Conservation (phyloP, 2,888 invertebrate genomes). For the Drosophila fulvimacula region DNA sequence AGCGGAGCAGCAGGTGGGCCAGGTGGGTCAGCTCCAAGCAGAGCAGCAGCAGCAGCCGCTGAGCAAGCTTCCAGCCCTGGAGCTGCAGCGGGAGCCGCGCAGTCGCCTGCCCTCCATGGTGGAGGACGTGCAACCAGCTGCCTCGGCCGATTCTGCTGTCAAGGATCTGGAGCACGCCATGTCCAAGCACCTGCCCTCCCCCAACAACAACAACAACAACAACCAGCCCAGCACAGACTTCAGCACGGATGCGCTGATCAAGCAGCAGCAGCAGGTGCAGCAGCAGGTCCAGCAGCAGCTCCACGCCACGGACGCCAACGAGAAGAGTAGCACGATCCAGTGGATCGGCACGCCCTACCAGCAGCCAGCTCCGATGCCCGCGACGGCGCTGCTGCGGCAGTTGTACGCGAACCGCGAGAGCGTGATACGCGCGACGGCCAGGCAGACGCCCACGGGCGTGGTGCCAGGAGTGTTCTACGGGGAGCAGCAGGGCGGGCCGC, state of each 20-base stretch:
- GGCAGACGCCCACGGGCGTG: constrained; percentile 82
- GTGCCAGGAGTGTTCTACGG: constrained; percentile 77
- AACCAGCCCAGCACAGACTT: constrained; percentile 91
- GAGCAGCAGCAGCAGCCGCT: constrained; percentile 62
- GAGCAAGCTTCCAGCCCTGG: constrained; percentile 76
- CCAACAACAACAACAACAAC: constrained; percentile 59
- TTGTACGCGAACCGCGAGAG: constrained; percentile 97
- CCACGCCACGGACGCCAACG: constrained; percentile 86
- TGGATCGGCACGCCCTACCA: constrained; percentile 94
- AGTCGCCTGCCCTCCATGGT: constrained; percentile 83
- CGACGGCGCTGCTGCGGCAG: constrained; percentile 94
- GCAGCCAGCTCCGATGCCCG: constrained; percentile 89
- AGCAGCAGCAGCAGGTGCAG: constrained; percentile 91
- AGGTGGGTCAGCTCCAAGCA: constrained; percentile 62
- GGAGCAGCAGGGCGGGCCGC: constrained; percentile 87
- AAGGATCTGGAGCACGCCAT: constrained; percentile 98
- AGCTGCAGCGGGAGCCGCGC: constrained; percentile 65
- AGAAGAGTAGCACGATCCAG: constrained; percentile 91
- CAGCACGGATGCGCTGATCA: constrained; percentile 93
- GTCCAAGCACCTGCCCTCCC: constrained; percentile 95
- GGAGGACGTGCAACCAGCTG: constrained; percentile 73
- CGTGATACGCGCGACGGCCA: constrained; percentile 94
- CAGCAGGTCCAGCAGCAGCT: constrained; percentile 89
- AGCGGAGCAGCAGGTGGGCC: constrained; percentile 51
- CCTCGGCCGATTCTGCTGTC: constrained; percentile 81